Evolutionary conservation across 2,113 vertebrate genomes (phyloP), one percentile per base, ranked within the genome.

Genomic region (Ammodytes marinus): DNA sequence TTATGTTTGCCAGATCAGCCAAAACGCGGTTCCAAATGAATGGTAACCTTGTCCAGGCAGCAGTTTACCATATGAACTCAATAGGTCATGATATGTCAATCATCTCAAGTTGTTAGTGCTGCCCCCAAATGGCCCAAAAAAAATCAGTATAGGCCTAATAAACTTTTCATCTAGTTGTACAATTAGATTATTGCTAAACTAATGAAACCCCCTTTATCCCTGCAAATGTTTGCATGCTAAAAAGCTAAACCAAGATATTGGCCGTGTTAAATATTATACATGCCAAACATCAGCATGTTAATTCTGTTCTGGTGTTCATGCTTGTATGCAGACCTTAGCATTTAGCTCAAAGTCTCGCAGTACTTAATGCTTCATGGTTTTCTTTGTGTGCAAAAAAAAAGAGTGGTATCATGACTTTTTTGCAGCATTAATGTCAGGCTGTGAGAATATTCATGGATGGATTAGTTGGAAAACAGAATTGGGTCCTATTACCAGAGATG

Each of bases 401-500:
- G 50, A 27, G 59, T 17, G 37, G 19, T 65, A 35, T 64, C 42
- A 6, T 57, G 60, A 83, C 54, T 85, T 27, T 27, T 27, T 55
- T 81, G 78, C 72, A 49, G 45, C 8, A 54, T 60, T 47, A 80
- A 57, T 65, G 14, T 68, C 40, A 35, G 53, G 45, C n/a, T 69
- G 67, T 57, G n/a, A 61, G 49, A 43, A 73, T 69, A 83, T 66
- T 67, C 64, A 43, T n/a, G 63, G 57, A 54, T 69, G 69, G 55
- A 64, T 42, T 79, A 79, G 42, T 59, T 43, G 14, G 49, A 72
- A 70, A 59, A 42, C 66, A 77, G 71, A 82, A 64, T 74, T 77
- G 54, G 58, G 69, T 64, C 52, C 73, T 76, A 54, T 77, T 81
- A 77, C 45, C 53, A 50, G 46, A 80, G 66, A 78, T 83, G 83